Percentiles rank a stretch among this genome's conserved stretches.
These are phyloP conservation scores for Limnothrissa miodon DNA, from an alignment of 2,113 vertebrate species.

Conservation along the genomic window DNA sequence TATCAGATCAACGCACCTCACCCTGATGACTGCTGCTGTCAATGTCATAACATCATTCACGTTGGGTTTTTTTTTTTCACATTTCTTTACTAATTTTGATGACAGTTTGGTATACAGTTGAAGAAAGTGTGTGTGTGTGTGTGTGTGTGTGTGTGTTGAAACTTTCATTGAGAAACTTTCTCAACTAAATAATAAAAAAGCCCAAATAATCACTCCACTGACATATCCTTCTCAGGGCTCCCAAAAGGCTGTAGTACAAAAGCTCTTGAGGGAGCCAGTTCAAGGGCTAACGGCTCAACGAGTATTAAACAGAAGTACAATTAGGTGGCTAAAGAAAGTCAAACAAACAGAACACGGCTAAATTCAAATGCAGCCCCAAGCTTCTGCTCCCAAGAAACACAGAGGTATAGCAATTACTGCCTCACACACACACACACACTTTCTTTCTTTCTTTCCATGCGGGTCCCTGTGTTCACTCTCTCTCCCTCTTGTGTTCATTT, in stretches of 20 bases:
- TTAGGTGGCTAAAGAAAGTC: background rate
- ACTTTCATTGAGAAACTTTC: background rate
- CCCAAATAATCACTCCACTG: background rate
- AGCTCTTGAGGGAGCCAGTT: background rate
- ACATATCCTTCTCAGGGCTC: background rate
- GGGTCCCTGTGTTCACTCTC: slow-evolving; percentile 15
- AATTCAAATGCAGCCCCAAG: slow-evolving; percentile 7
- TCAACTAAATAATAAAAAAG: background rate
- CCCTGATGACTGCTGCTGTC: background rate
- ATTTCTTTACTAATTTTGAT: background rate
- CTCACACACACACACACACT: background rate
- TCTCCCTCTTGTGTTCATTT: slow-evolving; percentile 35
- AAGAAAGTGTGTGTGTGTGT: background rate
- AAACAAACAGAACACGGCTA: background rate
- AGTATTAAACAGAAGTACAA: background rate
- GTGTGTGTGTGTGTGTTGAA: background rate
- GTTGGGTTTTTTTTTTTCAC: background rate
- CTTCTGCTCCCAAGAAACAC: background rate
- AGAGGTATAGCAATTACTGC: background rate
- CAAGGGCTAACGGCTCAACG: background rate
- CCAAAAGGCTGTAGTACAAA: background rate
- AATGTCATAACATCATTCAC: background rate
- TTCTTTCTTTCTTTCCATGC: background rate
- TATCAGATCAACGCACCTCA: background rate
- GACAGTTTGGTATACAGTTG: background rate